phyloP scores from a whole-genome alignment of 1,140 invertebrate species.

The Drosophila micromelanica region DNA sequence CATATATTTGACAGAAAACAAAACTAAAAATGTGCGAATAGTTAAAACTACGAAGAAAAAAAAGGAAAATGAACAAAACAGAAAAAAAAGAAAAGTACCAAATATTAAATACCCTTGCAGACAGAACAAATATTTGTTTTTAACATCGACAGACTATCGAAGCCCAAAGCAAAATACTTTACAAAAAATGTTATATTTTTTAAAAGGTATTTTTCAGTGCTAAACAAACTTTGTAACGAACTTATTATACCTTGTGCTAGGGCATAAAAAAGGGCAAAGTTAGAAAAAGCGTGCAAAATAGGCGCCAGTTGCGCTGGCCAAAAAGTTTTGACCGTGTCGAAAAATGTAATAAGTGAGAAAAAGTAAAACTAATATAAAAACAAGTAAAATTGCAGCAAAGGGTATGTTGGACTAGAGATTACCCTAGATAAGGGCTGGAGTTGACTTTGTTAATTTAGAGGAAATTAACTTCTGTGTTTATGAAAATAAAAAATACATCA shows the following conservation, averaged over 20 bases:
- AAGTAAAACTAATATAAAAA: slow-evolving; percentile 44
- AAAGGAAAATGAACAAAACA: neutral
- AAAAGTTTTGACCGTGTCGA: slow-evolving; percentile 52
- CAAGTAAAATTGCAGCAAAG: neutral
- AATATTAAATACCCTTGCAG: neutral
- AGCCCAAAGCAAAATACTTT: no score
- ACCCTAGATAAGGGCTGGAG: neutral
- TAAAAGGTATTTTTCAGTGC: no score
- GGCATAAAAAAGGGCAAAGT: neutral
- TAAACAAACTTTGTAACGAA: no score
- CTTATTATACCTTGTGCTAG: neutral
- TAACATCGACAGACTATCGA: no score
- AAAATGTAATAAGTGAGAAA: slow-evolving; percentile 63
- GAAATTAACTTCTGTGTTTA: no score
- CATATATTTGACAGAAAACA: slow-evolving; percentile 40
- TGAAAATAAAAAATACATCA: no score
- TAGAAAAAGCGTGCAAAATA: slow-evolving; percentile 35
- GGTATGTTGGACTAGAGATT: neutral
- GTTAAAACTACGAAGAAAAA: slow-evolving; percentile 24
- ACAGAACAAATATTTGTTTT: no score
- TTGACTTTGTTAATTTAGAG: no score
- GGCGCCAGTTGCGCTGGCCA: slow-evolving; percentile 40
- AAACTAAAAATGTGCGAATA: slow-evolving; percentile 28
- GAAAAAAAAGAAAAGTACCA: neutral
- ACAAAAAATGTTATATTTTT: no score